These are phyloP conservation scores for Trichonephila clavipes DNA, from an alignment of 1,140 invertebrate genomes.

Conservation along the genomic window DNA sequence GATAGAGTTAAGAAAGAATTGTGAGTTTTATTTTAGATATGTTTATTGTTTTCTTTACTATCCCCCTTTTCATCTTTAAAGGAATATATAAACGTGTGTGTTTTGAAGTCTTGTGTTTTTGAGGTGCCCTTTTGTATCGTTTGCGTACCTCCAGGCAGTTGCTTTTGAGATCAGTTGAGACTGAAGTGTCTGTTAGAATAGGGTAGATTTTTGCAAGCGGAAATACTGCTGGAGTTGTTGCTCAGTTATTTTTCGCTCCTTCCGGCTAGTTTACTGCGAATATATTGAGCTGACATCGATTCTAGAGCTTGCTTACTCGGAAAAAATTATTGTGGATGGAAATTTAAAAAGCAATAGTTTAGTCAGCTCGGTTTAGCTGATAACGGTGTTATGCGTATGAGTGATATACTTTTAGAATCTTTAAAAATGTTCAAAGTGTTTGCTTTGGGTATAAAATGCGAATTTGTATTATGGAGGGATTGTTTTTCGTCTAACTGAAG, in stretches of 20 bases:
- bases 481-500: not conserved
- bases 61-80: slow-evolving; percentile 33
- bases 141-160: slow-evolving; percentile 6
- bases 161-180: slow-evolving; percentile 8
- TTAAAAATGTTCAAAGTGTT: too few species aligned
- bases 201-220: slow-evolving; percentile 7
- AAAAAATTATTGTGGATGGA: not conserved
- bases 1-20: slow-evolving; percentile 49
- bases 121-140: slow-evolving; percentile 18
- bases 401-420: too few species aligned
- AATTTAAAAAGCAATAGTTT: not conserved
- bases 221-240: slow-evolving; percentile 14
- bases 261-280: not conserved
- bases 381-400: too few species aligned
- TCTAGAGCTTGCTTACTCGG: not conserved
- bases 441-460: too few species aligned
- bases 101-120: slow-evolving; percentile 20
- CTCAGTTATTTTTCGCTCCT: not conserved
- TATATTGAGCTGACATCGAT: not conserved
- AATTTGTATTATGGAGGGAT: too few species aligned
- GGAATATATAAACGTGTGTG: slow-evolving; percentile 53
- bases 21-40: slow-evolving; percentile 64
- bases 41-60: slow-evolving; percentile 57
- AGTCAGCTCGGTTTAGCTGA: too few species aligned
- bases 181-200: slow-evolving; percentile 14